Conservation (phyloP, 2,888 invertebrate species). For the Phyllotreta striolata region DNA sequence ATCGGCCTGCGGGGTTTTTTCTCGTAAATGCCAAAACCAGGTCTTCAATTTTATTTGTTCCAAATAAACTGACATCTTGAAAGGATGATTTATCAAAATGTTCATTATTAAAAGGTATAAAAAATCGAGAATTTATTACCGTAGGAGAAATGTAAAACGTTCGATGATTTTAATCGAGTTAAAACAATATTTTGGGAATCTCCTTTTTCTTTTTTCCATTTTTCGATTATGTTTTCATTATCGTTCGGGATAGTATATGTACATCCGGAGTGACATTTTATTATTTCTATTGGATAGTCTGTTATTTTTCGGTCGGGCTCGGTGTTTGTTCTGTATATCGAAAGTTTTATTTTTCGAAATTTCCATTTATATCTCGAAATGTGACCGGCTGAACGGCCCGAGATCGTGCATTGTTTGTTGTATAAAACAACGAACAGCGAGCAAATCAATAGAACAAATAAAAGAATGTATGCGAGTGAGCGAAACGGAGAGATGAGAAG, state of each 20-base stretch:
- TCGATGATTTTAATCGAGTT: neutral
- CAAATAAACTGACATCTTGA: neutral
- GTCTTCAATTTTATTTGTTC: constrained; percentile 1
- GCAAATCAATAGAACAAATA: constrained; percentile 31
- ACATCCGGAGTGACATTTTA: constrained; percentile 29
- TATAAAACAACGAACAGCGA: constrained; percentile 24
- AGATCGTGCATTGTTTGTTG: constrained; percentile 21
- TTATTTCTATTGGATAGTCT: constrained; percentile 29
- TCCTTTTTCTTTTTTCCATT: constrained; percentile 7
- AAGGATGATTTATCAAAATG: too few relatives aligned
- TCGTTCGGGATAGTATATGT: constrained; percentile 23
- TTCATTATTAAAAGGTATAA: too few relatives aligned
- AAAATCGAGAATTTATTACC: too few relatives aligned
- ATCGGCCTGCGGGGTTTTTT: constrained; percentile 11
- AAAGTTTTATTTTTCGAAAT: constrained; percentile 31
- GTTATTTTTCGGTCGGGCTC: constrained; percentile 24
- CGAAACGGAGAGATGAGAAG: constrained; percentile 13
- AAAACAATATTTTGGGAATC: constrained; percentile 5
- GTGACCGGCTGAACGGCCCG: constrained; percentile 15
- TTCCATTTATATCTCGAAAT: constrained; percentile 31
- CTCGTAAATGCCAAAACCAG: constrained; percentile 7
- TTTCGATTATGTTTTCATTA: constrained; percentile 31
- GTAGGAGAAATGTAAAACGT: neutral
- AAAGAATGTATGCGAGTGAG: constrained; percentile 15
- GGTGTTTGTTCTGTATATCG: constrained; percentile 27